Percentiles rank a stretch among this genome's conserved stretches.
Evolutionary conservation across 2,888 invertebrate species (phyloP).

Genomic region (Nasonovia ribisnigri): DNA sequence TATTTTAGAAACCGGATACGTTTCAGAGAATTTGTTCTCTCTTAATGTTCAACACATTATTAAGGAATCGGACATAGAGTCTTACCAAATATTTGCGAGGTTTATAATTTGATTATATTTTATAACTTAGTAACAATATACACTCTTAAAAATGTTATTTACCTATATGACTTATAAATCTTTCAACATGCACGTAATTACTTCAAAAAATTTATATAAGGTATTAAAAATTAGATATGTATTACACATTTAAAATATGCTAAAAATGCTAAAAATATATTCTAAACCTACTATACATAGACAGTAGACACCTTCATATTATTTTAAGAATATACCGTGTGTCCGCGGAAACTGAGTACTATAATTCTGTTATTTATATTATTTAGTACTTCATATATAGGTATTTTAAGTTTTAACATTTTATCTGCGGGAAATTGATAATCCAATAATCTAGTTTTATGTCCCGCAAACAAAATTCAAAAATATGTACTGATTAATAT

Average conservation of each 20-base stretch:
- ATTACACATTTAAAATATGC: neutral
- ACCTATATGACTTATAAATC: neutral
- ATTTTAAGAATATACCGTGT: neutral
- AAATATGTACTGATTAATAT: too few species aligned
- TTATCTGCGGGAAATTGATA: too few species aligned
- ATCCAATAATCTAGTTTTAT: too few species aligned
- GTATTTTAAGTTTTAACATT: too few species aligned
- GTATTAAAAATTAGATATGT: neutral
- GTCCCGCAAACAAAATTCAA: too few species aligned
- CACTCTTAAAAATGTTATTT: neutral
- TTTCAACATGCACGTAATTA: neutral
- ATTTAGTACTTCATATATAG: too few species aligned
- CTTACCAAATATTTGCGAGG: neutral
- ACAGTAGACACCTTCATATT: neutral
- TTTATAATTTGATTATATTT: neutral
- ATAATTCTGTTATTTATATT: too few species aligned
- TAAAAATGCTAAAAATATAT: neutral
- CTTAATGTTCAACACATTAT: constrained; percentile 11
- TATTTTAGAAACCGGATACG: constrained; percentile 44
- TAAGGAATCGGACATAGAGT: neutral
- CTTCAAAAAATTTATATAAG: neutral
- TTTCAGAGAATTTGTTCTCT: neutral
- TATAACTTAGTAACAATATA: neutral
- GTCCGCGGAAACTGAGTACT: too few species aligned
- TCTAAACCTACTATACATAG: neutral